These are phyloP conservation scores for Nerophis ophidion DNA, from an alignment of 2,113 vertebrate species.

Conservation along the genomic window DNA sequence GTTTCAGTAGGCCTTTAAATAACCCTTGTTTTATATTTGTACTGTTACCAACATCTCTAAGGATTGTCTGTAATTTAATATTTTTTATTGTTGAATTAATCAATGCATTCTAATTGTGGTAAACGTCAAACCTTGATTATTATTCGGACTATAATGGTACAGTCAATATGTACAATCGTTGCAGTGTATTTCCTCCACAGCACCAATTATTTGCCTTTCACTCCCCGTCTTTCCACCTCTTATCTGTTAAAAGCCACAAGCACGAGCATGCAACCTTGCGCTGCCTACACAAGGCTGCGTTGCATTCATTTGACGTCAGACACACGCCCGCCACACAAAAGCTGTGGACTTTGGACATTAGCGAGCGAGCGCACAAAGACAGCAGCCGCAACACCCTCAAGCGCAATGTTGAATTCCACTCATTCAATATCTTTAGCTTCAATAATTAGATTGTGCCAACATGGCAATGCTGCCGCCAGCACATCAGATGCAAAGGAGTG, in stretches of 20 bases:
- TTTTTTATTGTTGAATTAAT: no score
- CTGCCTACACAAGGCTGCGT: conserved; percentile 33
- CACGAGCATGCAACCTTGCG: conserved; percentile 17
- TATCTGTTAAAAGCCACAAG: conserved; percentile 29
- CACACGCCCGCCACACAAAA: conserved; percentile 12
- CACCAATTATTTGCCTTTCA: conserved; percentile 9
- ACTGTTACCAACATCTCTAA: no score
- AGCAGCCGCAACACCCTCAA: conserved; percentile 40
- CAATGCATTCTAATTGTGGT: no score
- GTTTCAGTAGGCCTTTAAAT: no score
- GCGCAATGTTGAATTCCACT: conserved; percentile 34
- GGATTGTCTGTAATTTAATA: no score
- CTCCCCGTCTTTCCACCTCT: conserved; percentile 25
- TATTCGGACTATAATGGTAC: no score
- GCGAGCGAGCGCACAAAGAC: conserved; percentile 25
- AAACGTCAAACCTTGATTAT: no score
- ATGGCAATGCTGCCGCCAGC: conserved; percentile 36
- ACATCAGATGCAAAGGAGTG: conserved; percentile 43
- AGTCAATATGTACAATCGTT: no score
- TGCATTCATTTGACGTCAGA: conserved; percentile 42
- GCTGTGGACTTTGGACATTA: conserved; percentile 24
- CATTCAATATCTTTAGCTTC: conserved; percentile 61
- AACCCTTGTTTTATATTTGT: no score
- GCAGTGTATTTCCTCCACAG: conserved; percentile 26
- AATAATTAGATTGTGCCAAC: conserved; percentile 54